Percentiles rank a stretch among this genome's conserved stretches.
Evolutionary conservation across 1,140 invertebrate species (phyloP).

Genomic region (Aleiodes sp.): DNA sequence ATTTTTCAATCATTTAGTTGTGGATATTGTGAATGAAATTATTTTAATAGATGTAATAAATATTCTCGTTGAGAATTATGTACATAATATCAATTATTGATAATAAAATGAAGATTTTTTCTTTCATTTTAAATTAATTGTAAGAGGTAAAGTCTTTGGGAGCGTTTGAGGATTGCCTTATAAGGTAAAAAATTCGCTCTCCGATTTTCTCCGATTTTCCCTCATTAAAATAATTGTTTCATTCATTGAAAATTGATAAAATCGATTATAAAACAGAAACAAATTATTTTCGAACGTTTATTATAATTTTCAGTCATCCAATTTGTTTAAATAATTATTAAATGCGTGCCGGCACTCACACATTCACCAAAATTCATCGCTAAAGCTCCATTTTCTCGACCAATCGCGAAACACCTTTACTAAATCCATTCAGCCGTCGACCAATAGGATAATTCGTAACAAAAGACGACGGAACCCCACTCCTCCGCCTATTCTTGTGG

Average conservation of each 20-base stretch:
- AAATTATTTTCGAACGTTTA: not conserved
- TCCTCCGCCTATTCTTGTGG: no score
- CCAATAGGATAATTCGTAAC: not conserved
- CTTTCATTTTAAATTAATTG: not conserved
- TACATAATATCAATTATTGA: not conserved
- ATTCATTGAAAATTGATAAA: not conserved
- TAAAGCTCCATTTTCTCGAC: not conserved
- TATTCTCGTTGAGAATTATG: not conserved
- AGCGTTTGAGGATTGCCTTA: not conserved
- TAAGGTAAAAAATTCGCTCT: not conserved
- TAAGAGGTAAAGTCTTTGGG: not conserved
- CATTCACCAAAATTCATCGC: not conserved
- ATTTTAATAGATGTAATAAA: not conserved
- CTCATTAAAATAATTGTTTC: not conserved
- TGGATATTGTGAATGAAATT: not conserved
- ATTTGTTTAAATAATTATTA: not conserved
- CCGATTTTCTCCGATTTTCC: not conserved
- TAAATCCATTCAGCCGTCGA: not conserved
- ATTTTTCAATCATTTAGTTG: no score
- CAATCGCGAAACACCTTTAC: not conserved
- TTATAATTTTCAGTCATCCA: not conserved
- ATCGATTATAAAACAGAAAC: not conserved
- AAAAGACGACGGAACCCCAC: conserved; percentile 6
- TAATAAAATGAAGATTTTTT: not conserved
- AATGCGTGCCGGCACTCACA: not conserved